These are phyloP conservation scores for Drosophila leontia DNA, from an alignment of 1,140 invertebrate genomes.

Conservation along the genomic window DNA sequence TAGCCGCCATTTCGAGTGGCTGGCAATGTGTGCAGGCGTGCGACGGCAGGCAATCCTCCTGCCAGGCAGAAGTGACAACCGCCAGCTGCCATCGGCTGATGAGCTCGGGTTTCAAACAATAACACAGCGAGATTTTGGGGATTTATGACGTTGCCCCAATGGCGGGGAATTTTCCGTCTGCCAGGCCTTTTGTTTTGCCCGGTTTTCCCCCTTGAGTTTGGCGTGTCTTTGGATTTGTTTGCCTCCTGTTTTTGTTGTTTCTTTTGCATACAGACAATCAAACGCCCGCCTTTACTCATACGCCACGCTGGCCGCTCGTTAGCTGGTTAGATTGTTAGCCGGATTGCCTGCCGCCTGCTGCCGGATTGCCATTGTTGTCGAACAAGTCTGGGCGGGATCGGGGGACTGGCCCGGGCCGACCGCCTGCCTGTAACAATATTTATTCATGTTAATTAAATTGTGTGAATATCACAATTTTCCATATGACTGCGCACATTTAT, in stretches of 20 bases:
- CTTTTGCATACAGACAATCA: conserved; percentile 68
- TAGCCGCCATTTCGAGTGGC: conserved; percentile 60
- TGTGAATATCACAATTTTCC: conserved; percentile 85
- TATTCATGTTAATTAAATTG: conserved; percentile 85
- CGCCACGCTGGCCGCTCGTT: conserved; percentile 76
- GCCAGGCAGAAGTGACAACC: not conserved
- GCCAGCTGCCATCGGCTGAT: conserved; percentile 52
- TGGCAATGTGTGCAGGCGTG: conserved; percentile 37
- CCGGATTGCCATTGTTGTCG: conserved; percentile 37
- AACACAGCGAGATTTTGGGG: conserved; percentile 76
- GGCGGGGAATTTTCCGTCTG: conserved; percentile 19
- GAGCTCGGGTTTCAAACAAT: conserved; percentile 79
- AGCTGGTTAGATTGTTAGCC: conserved; percentile 71
- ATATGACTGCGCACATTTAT: conserved; percentile 84
- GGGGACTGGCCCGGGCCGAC: not conserved
- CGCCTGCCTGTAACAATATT: conserved; percentile 79
- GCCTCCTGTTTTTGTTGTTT: conserved; percentile 66
- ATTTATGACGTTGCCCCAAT: conserved; percentile 70
- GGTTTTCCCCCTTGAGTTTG: conserved; percentile 24
- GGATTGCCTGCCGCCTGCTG: conserved; percentile 22
- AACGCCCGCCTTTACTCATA: conserved; percentile 69
- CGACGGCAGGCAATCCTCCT: conserved; percentile 26
- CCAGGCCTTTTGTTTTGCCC: conserved; percentile 60
- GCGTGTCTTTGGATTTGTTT: conserved; percentile 73
- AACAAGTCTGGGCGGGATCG: conserved; percentile 47